Conservation (phyloP, 2,888 invertebrate genomes). For the Epistrophe eligans region DNA sequence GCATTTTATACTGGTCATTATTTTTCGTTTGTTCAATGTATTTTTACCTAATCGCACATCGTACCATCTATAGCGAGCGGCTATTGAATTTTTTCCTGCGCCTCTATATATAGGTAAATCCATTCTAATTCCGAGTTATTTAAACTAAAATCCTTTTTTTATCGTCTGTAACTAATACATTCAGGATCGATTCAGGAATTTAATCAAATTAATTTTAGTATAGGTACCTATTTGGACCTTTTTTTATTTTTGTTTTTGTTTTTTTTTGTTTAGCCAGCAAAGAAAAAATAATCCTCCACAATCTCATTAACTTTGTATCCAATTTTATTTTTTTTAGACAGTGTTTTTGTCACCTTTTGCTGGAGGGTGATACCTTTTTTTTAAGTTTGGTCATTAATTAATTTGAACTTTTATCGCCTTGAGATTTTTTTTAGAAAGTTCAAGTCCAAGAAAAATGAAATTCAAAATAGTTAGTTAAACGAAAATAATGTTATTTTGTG, state of each 20-base stretch:
- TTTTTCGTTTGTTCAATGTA: neutral
- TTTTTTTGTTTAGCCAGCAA: neutral
- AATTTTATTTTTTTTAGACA: constrained; percentile 11
- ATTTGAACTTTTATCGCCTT: constrained; percentile 6
- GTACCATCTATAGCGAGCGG: neutral
- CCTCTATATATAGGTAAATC: neutral
- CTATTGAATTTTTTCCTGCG: neutral
- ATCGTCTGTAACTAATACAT: constrained; percentile 48
- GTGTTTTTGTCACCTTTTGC: constrained; percentile 17
- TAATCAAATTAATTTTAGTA: constrained; percentile 31
- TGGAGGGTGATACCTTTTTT: neutral
- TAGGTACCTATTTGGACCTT: constrained; percentile 4
- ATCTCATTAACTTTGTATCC: constrained; percentile 12
- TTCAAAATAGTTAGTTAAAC: neutral
- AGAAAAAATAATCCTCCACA: constrained; percentile 17
- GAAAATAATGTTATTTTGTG: neutral
- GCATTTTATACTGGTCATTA: neutral
- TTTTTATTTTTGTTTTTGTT: neutral
- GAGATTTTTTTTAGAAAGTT: neutral
- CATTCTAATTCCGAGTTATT: constrained; percentile 26
- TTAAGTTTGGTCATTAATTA: constrained; percentile 31
- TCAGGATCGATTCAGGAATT: constrained; percentile 37
- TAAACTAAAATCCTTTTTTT: constrained; percentile 39
- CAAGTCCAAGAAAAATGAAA: neutral
- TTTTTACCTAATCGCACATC: neutral